Conservation (phyloP, 2,888 invertebrate species). For the Xanthorhoe designata region DNA sequence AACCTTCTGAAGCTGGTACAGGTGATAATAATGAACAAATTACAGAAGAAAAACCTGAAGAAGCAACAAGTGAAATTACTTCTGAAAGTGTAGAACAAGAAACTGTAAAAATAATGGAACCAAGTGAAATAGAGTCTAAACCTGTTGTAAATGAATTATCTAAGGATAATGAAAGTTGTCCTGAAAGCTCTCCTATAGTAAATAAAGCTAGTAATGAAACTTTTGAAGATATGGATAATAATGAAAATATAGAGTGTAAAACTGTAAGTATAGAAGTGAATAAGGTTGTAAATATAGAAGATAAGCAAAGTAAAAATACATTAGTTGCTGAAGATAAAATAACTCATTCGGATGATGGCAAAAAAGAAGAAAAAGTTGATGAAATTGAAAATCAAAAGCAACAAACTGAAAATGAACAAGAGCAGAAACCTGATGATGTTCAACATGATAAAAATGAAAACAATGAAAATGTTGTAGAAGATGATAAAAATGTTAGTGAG, state of each 20-base stretch:
- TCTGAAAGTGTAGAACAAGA: constrained; percentile 30
- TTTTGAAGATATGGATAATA: constrained; percentile 46
- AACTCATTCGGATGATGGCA: constrained; percentile 23
- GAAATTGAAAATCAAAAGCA: constrained; percentile 16
- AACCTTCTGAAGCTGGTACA: constrained; percentile 22
- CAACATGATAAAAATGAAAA: constrained; percentile 32
- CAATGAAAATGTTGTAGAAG: constrained; percentile 24
- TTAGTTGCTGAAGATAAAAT: constrained; percentile 20
- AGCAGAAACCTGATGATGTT: constrained; percentile 16
- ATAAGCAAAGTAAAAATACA: constrained; percentile 13
- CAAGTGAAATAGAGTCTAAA: constrained; percentile 22
- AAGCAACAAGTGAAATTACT: constrained; percentile 19
- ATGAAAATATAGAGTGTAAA: constrained; percentile 38
- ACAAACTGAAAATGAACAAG: constrained; percentile 22
- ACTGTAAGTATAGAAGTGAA: constrained; percentile 50
- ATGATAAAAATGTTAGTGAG: constrained; percentile 79
- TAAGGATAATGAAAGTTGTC: constrained; percentile 26
- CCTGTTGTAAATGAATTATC: constrained; percentile 22
- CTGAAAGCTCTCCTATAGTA: constrained; percentile 38
- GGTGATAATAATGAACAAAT: constrained; percentile 27
- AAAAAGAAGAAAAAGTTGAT: constrained; percentile 16
- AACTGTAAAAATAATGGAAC: constrained; percentile 18
- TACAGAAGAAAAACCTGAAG: constrained; percentile 11
- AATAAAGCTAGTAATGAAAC: constrained; percentile 31
- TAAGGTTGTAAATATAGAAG: constrained; percentile 47